Conservation (phyloP, 2,888 invertebrate species). For the Vesta saturnalis region DNA sequence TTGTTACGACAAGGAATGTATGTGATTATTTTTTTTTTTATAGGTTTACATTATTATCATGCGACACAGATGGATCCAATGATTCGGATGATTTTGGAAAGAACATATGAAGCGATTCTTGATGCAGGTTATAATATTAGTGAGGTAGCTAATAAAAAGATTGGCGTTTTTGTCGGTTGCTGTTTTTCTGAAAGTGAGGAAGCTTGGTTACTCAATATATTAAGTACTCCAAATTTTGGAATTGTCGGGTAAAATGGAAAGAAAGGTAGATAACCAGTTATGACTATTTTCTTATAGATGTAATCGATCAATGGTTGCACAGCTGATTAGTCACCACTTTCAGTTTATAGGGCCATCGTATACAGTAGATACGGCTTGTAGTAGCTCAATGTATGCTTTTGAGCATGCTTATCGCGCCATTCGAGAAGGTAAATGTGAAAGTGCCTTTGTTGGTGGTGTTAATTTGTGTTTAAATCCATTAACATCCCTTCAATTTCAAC, state of each 20-base stretch:
- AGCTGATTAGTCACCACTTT: constrained; percentile 88
- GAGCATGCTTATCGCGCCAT: constrained; percentile 84
- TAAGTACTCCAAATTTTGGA: constrained; percentile 53
- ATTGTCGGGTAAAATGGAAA: constrained; percentile 70
- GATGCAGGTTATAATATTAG: constrained; percentile 74
- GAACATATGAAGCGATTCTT: constrained; percentile 67
- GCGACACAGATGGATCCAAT: constrained; percentile 67
- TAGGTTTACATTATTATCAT: constrained; percentile 73
- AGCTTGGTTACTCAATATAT: constrained; percentile 70
- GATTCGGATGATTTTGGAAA: constrained; percentile 68
- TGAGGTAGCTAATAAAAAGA: constrained; percentile 75
- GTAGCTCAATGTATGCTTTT: constrained; percentile 89
- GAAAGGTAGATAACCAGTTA: no score
- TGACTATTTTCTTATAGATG: constrained; percentile 52
- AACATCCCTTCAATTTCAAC: constrained; percentile 86
- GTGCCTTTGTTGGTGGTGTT: constrained; percentile 89
- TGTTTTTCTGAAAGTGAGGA: constrained; percentile 81
- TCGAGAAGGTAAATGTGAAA: constrained; percentile 83
- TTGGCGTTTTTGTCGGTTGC: constrained; percentile 83
- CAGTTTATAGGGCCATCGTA: constrained; percentile 90
- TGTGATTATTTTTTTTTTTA: no score
- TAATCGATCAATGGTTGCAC: constrained; percentile 91
- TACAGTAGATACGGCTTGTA: constrained; percentile 92
- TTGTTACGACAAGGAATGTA: no score
- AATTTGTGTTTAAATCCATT: constrained; percentile 89